These are phyloP conservation scores for Scaptomyza graminum DNA, from an alignment of 1,140 invertebrate species.

Conservation along the genomic window DNA sequence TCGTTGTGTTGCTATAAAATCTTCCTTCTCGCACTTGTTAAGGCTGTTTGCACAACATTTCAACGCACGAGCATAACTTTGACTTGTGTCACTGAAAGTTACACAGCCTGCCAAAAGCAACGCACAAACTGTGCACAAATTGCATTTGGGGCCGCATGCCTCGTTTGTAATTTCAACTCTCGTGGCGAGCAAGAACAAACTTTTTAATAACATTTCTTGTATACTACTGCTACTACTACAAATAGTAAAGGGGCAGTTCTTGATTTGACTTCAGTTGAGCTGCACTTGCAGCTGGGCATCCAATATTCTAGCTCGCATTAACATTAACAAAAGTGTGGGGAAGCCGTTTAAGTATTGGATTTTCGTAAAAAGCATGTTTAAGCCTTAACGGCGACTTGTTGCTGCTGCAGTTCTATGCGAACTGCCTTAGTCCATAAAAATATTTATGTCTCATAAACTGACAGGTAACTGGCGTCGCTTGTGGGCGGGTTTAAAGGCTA, in stretches of 20 bases:
- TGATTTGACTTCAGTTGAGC: conserved; percentile 12
- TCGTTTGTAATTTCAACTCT: conserved; percentile 43
- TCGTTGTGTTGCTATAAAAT: background rate
- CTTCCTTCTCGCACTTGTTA: background rate
- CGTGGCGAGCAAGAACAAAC: conserved; percentile 10
- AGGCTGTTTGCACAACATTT: conserved; percentile 23
- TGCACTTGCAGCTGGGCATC: conserved; percentile 4
- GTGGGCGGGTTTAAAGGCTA: conserved; percentile 14
- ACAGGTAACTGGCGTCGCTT: background rate
- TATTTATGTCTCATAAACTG: conserved; percentile 31
- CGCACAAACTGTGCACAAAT: conserved; percentile 26
- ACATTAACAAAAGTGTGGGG: background rate
- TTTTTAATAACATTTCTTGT: conserved; percentile 51
- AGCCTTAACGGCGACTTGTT: conserved; percentile 22
- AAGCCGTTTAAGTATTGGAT: background rate
- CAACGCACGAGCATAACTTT: conserved; percentile 44
- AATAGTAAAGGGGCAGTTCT: background rate
- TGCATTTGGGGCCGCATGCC: conserved; percentile 32
- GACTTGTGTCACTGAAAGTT: conserved; percentile 36
- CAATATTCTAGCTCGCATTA: conserved; percentile 3
- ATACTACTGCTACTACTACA: background rate
- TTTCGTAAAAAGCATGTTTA: conserved; percentile 10
- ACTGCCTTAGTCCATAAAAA: conserved; percentile 28
- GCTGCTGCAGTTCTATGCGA: conserved; percentile 5
- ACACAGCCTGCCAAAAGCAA: conserved; percentile 27